These are phyloP conservation scores for Hemibagrus wyckioides DNA, from an alignment of 2,113 vertebrate genomes.

Conservation along the genomic window DNA sequence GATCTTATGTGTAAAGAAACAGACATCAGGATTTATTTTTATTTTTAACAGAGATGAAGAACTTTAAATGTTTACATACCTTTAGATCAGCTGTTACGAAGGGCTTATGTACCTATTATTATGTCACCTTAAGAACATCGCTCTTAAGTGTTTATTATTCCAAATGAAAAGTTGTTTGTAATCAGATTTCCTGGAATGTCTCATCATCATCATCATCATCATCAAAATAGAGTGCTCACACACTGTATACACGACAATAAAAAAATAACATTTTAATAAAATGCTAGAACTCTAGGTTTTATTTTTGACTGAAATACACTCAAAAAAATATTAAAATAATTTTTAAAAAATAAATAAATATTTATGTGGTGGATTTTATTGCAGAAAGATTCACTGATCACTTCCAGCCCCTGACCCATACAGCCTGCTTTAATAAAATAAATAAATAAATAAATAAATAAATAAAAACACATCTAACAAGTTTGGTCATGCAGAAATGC, in stretches of 20 bases:
- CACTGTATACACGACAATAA: not conserved
- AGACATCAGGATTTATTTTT: not conserved
- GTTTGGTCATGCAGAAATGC: constrained; percentile 36
- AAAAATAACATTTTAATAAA: not conserved
- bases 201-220: not conserved
- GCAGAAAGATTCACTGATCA: not conserved
- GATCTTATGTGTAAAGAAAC: not conserved
- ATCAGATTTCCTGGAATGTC: not conserved
- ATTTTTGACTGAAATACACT: not conserved
- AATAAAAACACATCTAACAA: not conserved
- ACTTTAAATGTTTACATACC: no score
- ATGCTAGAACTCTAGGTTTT: not conserved
- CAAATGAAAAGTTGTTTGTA: not conserved
- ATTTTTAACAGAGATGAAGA: not conserved
- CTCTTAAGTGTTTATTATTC: not conserved
- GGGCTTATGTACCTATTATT: not conserved
- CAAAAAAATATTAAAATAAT: no score
- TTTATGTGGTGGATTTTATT: no score
- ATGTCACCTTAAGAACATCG: not conserved
- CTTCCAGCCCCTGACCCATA: not conserved
- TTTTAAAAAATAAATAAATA: no score
- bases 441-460: not conserved
- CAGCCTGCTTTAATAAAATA: not conserved
- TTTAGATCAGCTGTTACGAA: not conserved
- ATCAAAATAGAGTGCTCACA: not conserved